Percentiles rank a stretch among this genome's conserved stretches.
Conservation (phyloP, 2,888 invertebrate species). For the Steromphala cineraria region DNA sequence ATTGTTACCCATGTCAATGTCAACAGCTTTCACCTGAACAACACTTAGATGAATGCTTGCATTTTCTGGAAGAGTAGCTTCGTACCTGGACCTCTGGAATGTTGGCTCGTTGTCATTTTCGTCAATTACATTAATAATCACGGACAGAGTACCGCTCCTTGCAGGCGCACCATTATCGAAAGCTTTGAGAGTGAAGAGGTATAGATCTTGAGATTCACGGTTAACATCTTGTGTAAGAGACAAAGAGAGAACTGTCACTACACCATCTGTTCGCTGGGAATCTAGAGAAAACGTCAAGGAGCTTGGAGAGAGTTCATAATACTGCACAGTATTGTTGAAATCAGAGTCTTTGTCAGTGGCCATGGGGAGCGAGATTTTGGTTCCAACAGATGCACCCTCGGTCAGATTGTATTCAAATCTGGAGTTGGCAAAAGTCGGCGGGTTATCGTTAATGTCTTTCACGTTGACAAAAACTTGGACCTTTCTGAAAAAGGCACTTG, state of each 20-base stretch:
- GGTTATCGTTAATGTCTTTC: constrained; percentile 39
- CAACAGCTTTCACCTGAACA: constrained; percentile 34
- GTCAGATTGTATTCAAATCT: constrained; percentile 28
- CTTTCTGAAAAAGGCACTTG: constrained; percentile 34
- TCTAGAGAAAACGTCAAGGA: neutral
- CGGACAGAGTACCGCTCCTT: constrained; percentile 24
- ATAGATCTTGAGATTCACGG: constrained; percentile 28
- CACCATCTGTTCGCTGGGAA: neutral
- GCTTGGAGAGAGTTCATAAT: constrained; percentile 31
- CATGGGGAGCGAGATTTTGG: constrained; percentile 31
- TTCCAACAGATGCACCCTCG: constrained; percentile 28
- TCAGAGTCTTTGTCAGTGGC: constrained; percentile 37
- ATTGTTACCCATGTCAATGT: constrained; percentile 38
- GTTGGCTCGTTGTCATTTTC: constrained; percentile 36
- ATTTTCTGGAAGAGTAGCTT: constrained; percentile 29
- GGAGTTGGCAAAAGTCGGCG: constrained; percentile 30
- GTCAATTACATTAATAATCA: constrained; percentile 28
- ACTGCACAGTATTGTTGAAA: constrained; percentile 27
- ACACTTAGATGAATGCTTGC: constrained; percentile 20
- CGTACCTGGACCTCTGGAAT: constrained; percentile 26
- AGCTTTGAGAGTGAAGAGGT: constrained; percentile 28
- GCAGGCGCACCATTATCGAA: constrained; percentile 23
- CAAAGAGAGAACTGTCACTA: neutral
- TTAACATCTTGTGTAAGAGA: constrained; percentile 24
- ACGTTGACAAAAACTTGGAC: constrained; percentile 33